These are phyloP conservation scores for honey bee (Apis mellifera) DNA, from an alignment of 1,140 invertebrate species.

Conservation along the genomic window Amel_HAv3.1 CM009933.2:8940001-8940500, in stretches of 20 bases:
- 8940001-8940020: too few relatives aligned
- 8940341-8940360: slow-evolving; percentile 28
- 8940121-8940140: slow-evolving; percentile 12
- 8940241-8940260: background rate
- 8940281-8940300: background rate
- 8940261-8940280: background rate
- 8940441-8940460: slow-evolving; percentile 42
- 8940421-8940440: slow-evolving; percentile 57
- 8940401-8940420: slow-evolving; percentile 69
- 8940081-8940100: background rate
- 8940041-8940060: too few relatives aligned
- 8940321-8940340: too few relatives aligned
- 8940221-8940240: background rate
- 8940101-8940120: slow-evolving; percentile 10
- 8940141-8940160: slow-evolving; percentile 9
- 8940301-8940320: background rate
- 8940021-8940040: too few relatives aligned
- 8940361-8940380: slow-evolving; percentile 4
- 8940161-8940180: slow-evolving; percentile 1
- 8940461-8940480: slow-evolving; percentile 43
- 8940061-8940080: background rate
- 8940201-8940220: background rate
- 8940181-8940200: background rate
- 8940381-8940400: slow-evolving; percentile 18
- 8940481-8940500: slow-evolving; percentile 68